Evolutionary conservation across 1,140 invertebrate genomes (phyloP).

Genomic region (Drosophila aff.): DNA sequence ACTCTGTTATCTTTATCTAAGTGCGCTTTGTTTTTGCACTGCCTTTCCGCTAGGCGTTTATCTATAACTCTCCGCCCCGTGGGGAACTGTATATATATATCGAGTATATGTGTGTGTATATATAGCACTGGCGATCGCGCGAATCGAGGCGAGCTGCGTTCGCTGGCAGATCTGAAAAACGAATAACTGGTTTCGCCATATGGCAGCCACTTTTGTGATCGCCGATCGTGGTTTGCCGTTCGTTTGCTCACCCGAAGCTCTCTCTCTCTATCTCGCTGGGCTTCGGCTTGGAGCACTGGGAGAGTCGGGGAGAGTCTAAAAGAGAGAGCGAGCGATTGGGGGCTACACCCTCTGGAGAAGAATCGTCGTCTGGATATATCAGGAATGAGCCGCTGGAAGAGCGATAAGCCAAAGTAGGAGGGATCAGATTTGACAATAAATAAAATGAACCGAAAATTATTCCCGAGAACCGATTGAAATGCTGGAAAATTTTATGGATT

Average conservation of each 20-base stretch:
- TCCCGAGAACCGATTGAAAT: neutral
- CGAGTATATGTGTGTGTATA: neutral
- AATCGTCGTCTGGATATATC: slow-evolving; percentile 30
- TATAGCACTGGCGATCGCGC: slow-evolving; percentile 32
- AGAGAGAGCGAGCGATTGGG: neutral
- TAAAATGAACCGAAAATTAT: neutral
- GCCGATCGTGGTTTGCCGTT: slow-evolving; percentile 5
- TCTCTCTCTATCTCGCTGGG: neutral
- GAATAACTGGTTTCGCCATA: slow-evolving; percentile 81
- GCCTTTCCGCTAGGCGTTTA: slow-evolving; percentile 24
- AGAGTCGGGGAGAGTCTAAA: slow-evolving; percentile 7
- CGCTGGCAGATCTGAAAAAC: slow-evolving; percentile 58
- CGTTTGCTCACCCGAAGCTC: slow-evolving; percentile 5
- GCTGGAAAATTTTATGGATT: too few relatives aligned
- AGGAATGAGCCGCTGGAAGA: slow-evolving; percentile 28
- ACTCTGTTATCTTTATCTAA: slow-evolving; percentile 48
- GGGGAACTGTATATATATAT: slow-evolving; percentile 25
- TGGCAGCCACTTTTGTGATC: slow-evolving; percentile 71
- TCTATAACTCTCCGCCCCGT: slow-evolving; percentile 32
- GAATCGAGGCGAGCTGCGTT: slow-evolving; percentile 36
- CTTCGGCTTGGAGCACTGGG: neutral
- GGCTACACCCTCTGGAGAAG: slow-evolving; percentile 2
- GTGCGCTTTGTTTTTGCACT: slow-evolving; percentile 39
- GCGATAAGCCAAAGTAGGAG: slow-evolving; percentile 13
- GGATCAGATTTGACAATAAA: neutral